Evolutionary conservation across 2,888 invertebrate species (phyloP).

Genomic region (Platerodrilus igneus): DNA sequence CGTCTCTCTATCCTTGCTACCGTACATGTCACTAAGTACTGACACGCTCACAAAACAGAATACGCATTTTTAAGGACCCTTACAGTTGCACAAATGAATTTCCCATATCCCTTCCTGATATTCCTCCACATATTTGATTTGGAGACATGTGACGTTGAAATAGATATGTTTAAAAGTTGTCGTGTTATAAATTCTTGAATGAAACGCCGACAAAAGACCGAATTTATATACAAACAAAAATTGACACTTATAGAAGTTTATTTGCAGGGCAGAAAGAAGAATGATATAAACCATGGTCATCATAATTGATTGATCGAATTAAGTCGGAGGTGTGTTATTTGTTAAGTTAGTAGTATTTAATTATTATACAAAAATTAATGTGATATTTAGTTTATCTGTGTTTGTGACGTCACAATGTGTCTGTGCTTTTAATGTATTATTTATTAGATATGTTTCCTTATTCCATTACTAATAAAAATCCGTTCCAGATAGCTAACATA

Average conservation of each 20-base stretch:
- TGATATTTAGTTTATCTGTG: too few relatives aligned
- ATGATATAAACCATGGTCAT: slow-evolving; percentile 41
- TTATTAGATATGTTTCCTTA: too few relatives aligned
- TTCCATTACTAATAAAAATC: too few relatives aligned
- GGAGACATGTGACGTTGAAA: slow-evolving; percentile 32
- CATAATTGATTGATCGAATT: too few relatives aligned
- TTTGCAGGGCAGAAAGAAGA: slow-evolving; percentile 43
- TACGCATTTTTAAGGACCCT: slow-evolving; percentile 42
- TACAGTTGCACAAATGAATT: slow-evolving; percentile 25
- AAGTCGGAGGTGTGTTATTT: too few relatives aligned
- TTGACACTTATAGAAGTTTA: slow-evolving; percentile 31
- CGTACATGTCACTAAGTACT: slow-evolving; percentile 46
- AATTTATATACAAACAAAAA: slow-evolving; percentile 28
- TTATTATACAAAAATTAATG: too few relatives aligned
- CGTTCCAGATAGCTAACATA: too few relatives aligned
- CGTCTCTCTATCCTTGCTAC: slow-evolving; percentile 43
- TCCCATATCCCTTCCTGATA: slow-evolving; percentile 1
- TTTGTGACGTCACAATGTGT: too few relatives aligned
- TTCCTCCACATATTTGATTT: slow-evolving; percentile 4
- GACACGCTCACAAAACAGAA: slow-evolving; percentile 47
- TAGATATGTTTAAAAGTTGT: slow-evolving; percentile 46
- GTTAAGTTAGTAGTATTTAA: too few relatives aligned
- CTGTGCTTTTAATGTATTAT: too few relatives aligned
- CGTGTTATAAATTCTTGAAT: slow-evolving; percentile 40
- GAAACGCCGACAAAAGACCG: slow-evolving; percentile 27